A percentile compares a stretch with the other conserved stretches of the same genome.
Evolutionary conservation across 2,797 vertebrate species (phyloP).

Genomic region (Pogoniulus pusillus): DNA sequence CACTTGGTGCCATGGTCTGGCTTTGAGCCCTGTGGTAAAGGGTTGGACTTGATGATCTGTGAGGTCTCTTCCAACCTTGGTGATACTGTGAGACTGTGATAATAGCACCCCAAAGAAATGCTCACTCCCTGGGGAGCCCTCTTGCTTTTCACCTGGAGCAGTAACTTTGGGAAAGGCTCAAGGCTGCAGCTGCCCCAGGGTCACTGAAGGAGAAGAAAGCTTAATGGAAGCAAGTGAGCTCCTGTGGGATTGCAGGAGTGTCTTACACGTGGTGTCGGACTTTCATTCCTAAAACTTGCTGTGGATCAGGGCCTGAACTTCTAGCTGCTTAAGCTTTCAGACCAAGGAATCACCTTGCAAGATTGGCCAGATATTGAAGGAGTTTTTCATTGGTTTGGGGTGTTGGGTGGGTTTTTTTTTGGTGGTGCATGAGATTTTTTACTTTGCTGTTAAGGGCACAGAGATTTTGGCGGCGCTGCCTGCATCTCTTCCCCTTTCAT

Average conservation of each 20-base stretch:
- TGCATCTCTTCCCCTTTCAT: constrained; percentile 24
- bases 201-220: not conserved
- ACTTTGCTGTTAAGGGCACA: not conserved
- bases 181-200: not conserved
- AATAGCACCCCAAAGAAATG: accelerated
- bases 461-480: constrained; percentile 17
- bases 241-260: not conserved
- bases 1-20: no score
- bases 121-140: accelerated
- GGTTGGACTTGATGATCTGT: no score
- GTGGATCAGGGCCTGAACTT: not conserved
- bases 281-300: not conserved
- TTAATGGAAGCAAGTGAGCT: not conserved
- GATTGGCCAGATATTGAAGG: not conserved
- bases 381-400: not conserved
- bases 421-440: not conserved
- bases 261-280: not conserved
- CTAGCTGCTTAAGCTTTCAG: not conserved
- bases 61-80: no score
- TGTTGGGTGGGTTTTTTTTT: not conserved
- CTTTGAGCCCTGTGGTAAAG: no score
- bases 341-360: not conserved
- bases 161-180: not conserved
- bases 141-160: accelerated
- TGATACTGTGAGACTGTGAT: no score